phyloP scores from a whole-genome alignment of 2,888 invertebrate genomes.

The Tipula vernalis region DNA sequence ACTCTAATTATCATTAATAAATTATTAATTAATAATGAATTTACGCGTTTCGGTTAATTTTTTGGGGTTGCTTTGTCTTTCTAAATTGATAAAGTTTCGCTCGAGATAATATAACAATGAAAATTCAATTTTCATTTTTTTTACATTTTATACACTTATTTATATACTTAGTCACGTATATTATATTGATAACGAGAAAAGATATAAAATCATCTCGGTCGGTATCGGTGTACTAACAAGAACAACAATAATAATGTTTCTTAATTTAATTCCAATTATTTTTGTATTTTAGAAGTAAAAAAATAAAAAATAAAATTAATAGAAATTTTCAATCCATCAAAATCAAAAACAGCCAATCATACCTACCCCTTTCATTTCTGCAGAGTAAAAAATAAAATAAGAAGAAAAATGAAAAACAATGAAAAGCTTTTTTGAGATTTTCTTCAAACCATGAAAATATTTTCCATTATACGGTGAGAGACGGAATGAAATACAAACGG shows the following conservation, averaged over 20 bases:
- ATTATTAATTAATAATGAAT: background rate
- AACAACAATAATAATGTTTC: background rate
- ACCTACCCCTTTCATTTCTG: background rate
- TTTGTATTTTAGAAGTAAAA: background rate
- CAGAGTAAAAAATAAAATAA: background rate
- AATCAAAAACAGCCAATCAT: background rate
- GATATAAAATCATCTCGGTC: background rate
- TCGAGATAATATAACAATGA: background rate
- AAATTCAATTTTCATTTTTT: background rate
- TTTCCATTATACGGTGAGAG: background rate
- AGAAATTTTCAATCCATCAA: background rate
- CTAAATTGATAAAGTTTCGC: background rate
- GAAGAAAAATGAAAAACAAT: background rate
- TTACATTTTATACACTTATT: background rate
- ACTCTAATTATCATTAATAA: background rate
- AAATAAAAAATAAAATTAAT: background rate
- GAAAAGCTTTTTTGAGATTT: background rate
- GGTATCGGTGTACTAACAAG: background rate
- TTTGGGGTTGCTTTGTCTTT: background rate
- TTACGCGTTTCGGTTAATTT: background rate
- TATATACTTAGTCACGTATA: background rate
- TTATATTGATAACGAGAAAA: background rate
- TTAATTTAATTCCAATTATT: background rate
- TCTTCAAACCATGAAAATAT: background rate
- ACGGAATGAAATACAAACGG: background rate